Base-by-base conservation (phyloP, 2,113 vertebrate genomes). In the Megaleporinus macrocephalus region DNA sequence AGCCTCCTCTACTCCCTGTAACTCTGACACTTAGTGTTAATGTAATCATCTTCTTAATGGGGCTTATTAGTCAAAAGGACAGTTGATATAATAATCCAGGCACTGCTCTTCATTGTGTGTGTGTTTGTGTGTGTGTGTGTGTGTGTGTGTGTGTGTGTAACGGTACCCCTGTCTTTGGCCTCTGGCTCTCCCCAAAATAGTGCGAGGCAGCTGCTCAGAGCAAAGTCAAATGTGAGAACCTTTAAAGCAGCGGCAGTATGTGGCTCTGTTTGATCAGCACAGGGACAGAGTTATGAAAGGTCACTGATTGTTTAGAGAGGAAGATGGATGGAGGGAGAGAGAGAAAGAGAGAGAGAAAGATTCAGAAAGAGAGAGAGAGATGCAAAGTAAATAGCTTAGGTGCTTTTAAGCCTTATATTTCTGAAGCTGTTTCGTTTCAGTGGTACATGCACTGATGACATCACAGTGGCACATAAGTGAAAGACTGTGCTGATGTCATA, bases 261-360 rank as follows among this genome's bases (percentile, higher is more conserved):
- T 88, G 79, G 44, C 89, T 88, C 41, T 59, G 86, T 91, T 88
- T 92, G 89, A 92, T 93, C 90, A 92, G 90, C 89, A 88, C 88
- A 88, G 89, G 86, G 91, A 90, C 89, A 81, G 87, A 89, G 91
- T 92, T 90, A 86, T 91, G 86, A 90, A 93, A 93, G 94, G 93
- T 94, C 92, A 93, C 77, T 91, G 87, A 93, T 93, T 93, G 91
- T 90, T 93, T 90, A 89, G 86, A 75, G 84, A 78, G 75, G 74
- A 73, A 30, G 55, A 77, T 61, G 61, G 65, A 84, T 55, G 47
- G 51, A 51, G 80, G 70, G 49, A 57, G 41, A 26, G 65, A 90
- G 85, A 66, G 78, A 70, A 70, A 71, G 76, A 30, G 57, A 74
- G 72, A 61, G 55, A 84, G 68, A 59, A 49, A 63, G 68, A 73